These are phyloP conservation scores for Beaufortia kweichowensis DNA, from an alignment of 2,113 vertebrate genomes.

Conservation along the genomic window DNA sequence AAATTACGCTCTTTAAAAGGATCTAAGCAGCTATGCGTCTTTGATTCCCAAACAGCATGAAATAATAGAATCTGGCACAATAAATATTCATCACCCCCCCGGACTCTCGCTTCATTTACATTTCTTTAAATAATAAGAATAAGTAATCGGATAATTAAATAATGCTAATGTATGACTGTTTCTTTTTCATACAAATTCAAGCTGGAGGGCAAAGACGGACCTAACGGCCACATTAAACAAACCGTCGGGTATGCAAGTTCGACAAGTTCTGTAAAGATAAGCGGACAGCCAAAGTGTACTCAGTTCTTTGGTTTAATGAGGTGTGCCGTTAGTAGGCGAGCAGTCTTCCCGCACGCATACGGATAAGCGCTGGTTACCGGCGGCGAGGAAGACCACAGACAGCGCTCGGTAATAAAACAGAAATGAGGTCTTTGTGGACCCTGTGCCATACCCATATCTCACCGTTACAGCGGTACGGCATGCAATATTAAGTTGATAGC, in stretches of 20 bases:
- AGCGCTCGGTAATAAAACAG: not conserved
- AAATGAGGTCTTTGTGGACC: constrained; percentile 14
- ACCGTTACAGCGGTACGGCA: not conserved
- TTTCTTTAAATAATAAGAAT: constrained; percentile 64
- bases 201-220: constrained; percentile 16
- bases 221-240: constrained; percentile 27
- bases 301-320: not conserved
- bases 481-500: constrained; percentile 1
- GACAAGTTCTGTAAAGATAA: too few relatives aligned
- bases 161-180: constrained; percentile 61
- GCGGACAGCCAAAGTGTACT: not conserved
- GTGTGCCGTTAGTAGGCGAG: not conserved
- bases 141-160: constrained; percentile 69
- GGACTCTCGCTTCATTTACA: constrained; percentile 63
- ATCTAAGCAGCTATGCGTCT: constrained; percentile 50
- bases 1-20: constrained; percentile 40
- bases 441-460: not conserved
- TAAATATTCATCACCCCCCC: constrained; percentile 64
- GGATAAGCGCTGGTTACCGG: not conserved
- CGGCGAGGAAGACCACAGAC: not conserved
- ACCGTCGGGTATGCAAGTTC: not conserved
- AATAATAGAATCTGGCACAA: constrained; percentile 62
- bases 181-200: constrained; percentile 55
- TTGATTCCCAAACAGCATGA: constrained; percentile 63
- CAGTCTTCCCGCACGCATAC: not conserved